Evolutionary conservation across 2,888 invertebrate species (phyloP), one percentile per base, ranked within the genome.

Genomic region (Dryocosmus kuriphilus): DNA sequence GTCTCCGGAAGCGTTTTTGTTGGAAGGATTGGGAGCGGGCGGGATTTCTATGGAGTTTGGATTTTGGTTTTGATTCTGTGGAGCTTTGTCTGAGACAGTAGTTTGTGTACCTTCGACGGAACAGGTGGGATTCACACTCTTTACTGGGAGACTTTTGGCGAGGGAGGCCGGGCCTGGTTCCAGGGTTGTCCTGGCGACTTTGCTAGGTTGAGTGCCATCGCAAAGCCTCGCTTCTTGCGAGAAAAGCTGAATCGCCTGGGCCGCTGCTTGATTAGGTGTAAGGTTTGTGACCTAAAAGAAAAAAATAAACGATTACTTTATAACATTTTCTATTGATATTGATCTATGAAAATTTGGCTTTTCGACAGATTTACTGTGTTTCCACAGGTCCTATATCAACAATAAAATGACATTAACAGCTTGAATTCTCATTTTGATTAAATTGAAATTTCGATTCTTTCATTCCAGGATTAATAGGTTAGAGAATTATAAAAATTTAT

Each of bases 181-280:
- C 77, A 90, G 84, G 22, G 90, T 94, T 78, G 95, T 96, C 85
- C 95, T 93, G 63, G 96, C 94, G 83, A 96, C 94, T 93, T 96
- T 96, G 86, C 94, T 95, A 14, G 94, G 94, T 85, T 95, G 94
- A 80, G 93, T 94, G 14, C 90, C 90, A 91, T 96, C 97, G 92
- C 98, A 98, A 41, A 98, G 93, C 84, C 94, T 93, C 30, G 97
- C 97, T 89, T 97, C 97, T 91, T 96, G 94, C 80, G 96, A 96
- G 90, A 97, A 97, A 80, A 98, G 92, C 88, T 96, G 95, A 85
- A 98, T 95, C 14, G 98, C 98, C 89, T 96, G 95, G 0, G 97
- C 97, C 38, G 98, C 98, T 76, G 98, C 97, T 92, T 97, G 96
- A 93, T 98, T 97, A 81, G 97, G 95, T 80, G 96, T 95, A 86